A percentile compares a stretch with the other conserved stretches of the same genome.
phyloP scores from a whole-genome alignment of 37 sponge, comb jelly and placozoan genomes.

The Aplysina aerophoba region DNA sequence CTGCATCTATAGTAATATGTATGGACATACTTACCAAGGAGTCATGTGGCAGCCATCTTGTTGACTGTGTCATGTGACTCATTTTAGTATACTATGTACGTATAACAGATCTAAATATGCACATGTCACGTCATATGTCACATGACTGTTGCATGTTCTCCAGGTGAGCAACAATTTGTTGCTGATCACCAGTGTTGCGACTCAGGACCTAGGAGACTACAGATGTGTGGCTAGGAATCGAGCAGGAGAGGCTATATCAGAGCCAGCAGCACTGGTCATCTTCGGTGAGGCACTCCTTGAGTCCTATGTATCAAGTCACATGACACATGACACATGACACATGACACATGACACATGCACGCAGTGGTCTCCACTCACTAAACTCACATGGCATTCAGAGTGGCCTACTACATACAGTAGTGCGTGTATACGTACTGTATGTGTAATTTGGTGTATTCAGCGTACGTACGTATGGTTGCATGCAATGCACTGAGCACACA shows the following conservation, averaged over 20 bases:
- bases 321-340: neutral
- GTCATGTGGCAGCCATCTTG: neutral
- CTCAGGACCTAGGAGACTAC: conserved; percentile 60
- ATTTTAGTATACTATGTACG: too few species aligned
- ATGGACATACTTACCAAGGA: too few species aligned
- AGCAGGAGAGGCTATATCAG: conserved; percentile 28
- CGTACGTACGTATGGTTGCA: too few species aligned
- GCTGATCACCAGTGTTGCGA: conserved; percentile 25
- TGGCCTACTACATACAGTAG: too few species aligned
- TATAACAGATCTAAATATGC: too few species aligned
- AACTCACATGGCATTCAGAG: neutral
- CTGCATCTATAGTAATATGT: too few species aligned
- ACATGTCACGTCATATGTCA: too few species aligned
- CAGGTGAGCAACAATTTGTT: conserved; percentile 15
- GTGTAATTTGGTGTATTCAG: too few species aligned
- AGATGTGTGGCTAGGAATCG: conserved; percentile 57
- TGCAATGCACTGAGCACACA: too few species aligned
- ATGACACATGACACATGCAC: neutral
- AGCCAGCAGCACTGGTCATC: conserved; percentile 34
- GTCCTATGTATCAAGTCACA: neutral
- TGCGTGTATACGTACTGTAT: too few species aligned
- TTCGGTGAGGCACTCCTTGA: conserved; percentile 45
- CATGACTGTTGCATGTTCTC: neutral
- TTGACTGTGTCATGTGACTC: neutral
- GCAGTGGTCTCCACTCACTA: neutral